phyloP scores from a whole-genome alignment of 1,140 invertebrate species.

The Tribolium castaneum region DNA sequence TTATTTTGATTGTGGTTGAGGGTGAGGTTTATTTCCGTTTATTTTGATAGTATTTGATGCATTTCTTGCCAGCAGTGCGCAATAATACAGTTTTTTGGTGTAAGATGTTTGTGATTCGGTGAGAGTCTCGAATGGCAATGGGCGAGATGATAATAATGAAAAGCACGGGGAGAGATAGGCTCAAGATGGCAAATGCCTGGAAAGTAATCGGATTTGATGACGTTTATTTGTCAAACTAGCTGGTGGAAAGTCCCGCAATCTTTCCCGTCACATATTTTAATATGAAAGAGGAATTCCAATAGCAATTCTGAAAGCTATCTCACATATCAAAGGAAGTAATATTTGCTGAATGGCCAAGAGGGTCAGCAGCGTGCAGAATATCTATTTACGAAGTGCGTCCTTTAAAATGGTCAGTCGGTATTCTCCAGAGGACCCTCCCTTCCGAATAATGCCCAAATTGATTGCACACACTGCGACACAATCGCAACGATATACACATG shows the following conservation, averaged over 20 bases:
- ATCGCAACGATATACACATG: slow-evolving; percentile 55
- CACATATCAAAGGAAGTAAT: slow-evolving; percentile 61
- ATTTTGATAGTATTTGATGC: neutral
- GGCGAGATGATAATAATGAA: slow-evolving; percentile 45
- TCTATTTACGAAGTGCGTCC: slow-evolving; percentile 59
- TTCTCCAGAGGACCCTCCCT: slow-evolving; percentile 52
- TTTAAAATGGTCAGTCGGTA: slow-evolving; percentile 59
- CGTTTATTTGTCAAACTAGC: slow-evolving; percentile 41
- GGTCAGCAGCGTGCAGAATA: slow-evolving; percentile 55
- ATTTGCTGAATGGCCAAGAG: slow-evolving; percentile 55
- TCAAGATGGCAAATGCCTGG: slow-evolving; percentile 30
- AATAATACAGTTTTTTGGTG: neutral
- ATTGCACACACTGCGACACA: slow-evolving; percentile 57
- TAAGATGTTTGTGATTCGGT: neutral
- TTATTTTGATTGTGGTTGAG: neutral
- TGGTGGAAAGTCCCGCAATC: slow-evolving; percentile 38
- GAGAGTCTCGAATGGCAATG: neutral
- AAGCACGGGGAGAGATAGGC: slow-evolving; percentile 38
- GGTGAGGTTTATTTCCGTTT: neutral
- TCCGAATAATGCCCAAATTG: slow-evolving; percentile 58
- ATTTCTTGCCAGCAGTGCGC: too few relatives aligned
- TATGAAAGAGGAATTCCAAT: slow-evolving; percentile 51
- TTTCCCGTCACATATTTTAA: slow-evolving; percentile 51
- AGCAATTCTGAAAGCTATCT: slow-evolving; percentile 55
- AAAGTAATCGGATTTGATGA: slow-evolving; percentile 48